Evolutionary conservation across 2,113 vertebrate species (phyloP).

Genomic region (Sorex fumeus): DNA sequence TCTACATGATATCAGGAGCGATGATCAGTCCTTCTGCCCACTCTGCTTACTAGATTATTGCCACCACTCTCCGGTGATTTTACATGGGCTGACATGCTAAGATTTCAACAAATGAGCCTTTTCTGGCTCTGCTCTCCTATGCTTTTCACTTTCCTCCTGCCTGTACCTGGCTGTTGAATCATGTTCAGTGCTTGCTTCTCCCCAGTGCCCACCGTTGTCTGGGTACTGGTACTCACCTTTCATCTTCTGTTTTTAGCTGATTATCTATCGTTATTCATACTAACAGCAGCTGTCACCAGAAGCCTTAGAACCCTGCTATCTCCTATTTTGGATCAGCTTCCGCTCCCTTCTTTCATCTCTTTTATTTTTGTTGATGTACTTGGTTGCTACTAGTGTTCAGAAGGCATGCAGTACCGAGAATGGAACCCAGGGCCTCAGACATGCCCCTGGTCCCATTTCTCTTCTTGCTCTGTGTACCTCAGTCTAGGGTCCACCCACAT

Average conservation of each 20-base stretch:
- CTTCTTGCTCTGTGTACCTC: not conserved
- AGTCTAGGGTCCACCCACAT: accelerated
- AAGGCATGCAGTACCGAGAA: too few species aligned
- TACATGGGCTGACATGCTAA: not conserved
- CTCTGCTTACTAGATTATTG: accelerated
- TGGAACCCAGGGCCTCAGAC: not conserved
- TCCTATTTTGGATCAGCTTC: not conserved
- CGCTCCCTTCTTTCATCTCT: not conserved
- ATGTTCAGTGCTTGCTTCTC: accelerated
- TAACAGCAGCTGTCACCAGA: not conserved
- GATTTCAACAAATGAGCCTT: not conserved
- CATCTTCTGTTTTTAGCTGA: not conserved
- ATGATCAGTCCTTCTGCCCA: not conserved
- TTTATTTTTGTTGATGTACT: too few species aligned
- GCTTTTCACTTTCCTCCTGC: not conserved
- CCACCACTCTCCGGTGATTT: not conserved
- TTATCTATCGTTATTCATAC: accelerated
- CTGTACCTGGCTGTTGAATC: not conserved
- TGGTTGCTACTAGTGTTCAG: too few species aligned
- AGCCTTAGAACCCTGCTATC: accelerated
- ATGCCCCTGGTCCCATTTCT: not conserved
- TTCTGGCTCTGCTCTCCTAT: not conserved
- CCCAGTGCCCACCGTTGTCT: accelerated
- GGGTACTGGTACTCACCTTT: too few species aligned
- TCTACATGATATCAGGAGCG: too few species aligned